phyloP scores from a whole-genome alignment of 2,797 vertebrate species.

The Taeniopygia guttata region DNA sequence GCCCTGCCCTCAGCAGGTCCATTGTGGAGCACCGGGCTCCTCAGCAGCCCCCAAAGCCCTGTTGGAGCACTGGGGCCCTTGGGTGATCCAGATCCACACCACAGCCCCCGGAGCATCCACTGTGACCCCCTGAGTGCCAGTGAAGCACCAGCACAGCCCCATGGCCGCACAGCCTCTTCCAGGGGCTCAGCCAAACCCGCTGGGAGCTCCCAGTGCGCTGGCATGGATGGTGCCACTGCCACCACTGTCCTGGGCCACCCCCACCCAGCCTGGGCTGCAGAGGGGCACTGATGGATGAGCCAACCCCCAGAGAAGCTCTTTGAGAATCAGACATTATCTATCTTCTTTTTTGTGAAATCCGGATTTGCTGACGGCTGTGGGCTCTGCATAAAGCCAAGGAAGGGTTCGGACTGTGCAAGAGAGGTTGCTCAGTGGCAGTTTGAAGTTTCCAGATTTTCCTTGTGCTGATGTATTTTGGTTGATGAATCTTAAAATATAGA shows the following conservation, averaged over 20 bases:
- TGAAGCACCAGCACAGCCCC: fast-evolving
- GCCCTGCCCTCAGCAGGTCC: background rate
- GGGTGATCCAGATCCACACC: background rate
- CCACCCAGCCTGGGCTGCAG: background rate
- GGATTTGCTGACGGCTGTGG: background rate
- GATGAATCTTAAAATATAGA: background rate
- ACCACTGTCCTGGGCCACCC: background rate
- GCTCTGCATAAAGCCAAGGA: background rate
- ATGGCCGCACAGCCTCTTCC: fast-evolving
- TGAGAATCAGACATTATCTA: background rate
- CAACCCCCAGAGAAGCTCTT: background rate
- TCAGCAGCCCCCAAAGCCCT: background rate
- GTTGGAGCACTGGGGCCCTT: fast-evolving
- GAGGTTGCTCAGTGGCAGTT: background rate
- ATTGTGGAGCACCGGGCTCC: background rate
- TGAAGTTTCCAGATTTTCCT: background rate
- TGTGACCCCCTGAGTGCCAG: fast-evolving
- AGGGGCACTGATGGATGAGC: background rate
- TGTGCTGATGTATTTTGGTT: background rate
- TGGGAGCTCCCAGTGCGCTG: fast-evolving
- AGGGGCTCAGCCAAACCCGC: fast-evolving
- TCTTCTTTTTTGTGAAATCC: background rate
- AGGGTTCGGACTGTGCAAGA: background rate
- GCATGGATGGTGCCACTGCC: fast-evolving
- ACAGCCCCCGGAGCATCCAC: background rate